Conservation (phyloP, 2,888 invertebrate species). For the Cecidostiba fungosa region DNA sequence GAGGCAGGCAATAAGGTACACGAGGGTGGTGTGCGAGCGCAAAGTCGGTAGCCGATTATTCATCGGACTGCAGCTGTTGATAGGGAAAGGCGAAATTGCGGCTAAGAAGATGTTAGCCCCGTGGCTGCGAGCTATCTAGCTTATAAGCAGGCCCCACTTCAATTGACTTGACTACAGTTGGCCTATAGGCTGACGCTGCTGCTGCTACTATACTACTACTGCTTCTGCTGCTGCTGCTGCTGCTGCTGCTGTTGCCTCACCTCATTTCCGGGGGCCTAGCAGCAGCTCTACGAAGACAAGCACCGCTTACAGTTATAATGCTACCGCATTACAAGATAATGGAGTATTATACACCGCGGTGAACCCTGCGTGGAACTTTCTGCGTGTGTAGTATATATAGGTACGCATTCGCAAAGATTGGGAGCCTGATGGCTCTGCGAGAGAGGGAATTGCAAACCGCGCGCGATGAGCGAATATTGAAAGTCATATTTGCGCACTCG, state of each 20-base stretch:
- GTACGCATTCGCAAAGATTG: conserved; percentile 1
- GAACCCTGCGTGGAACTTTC: conserved; percentile 27
- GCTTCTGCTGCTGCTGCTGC: not conserved
- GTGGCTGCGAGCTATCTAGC: conserved; percentile 51
- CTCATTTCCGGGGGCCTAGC: conserved; percentile 52
- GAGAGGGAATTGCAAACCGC: conserved; percentile 47
- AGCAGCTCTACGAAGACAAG: conserved; percentile 68
- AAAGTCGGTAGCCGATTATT: conserved; percentile 53
- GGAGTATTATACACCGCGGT: conserved; percentile 68
- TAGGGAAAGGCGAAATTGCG: conserved; percentile 66
- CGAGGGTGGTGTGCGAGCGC: not conserved
- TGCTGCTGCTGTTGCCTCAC: not conserved
- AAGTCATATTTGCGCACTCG: conserved; percentile 60
- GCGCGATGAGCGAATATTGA: conserved; percentile 61
- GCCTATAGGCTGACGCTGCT: not conserved
- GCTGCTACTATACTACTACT: no score
- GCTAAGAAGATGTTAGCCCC: conserved; percentile 72
- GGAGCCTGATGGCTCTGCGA: not conserved
- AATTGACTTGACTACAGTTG: conserved; percentile 56
- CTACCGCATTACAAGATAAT: conserved; percentile 75
- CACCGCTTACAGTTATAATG: conserved; percentile 76
- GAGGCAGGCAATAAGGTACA: no score
- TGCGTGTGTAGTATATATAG: not conserved
- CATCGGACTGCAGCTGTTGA: conserved; percentile 36
- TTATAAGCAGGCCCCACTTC: not conserved